These are phyloP conservation scores for Stegastes partitus DNA, from an alignment of 2,113 vertebrate genomes.

Conservation along the genomic window DNA sequence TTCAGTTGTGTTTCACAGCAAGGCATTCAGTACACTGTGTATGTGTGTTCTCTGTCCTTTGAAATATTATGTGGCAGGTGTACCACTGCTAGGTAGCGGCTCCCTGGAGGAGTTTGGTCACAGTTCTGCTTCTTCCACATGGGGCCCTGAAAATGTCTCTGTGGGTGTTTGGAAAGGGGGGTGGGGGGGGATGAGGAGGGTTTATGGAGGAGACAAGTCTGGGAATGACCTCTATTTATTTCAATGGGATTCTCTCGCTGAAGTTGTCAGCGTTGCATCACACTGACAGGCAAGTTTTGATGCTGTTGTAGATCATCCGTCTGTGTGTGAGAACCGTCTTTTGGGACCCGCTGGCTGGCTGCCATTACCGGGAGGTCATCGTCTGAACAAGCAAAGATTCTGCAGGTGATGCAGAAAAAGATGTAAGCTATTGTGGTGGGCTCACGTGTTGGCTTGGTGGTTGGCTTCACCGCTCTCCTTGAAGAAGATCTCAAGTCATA, in stretches of 20 bases:
- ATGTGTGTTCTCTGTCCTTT: slow-evolving; percentile 68
- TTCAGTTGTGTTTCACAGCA: slow-evolving; percentile 29
- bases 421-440: neutral
- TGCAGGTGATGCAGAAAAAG: slow-evolving; percentile 35
- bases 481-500: neutral
- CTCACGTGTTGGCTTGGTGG: neutral
- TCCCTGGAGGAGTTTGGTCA: slow-evolving; percentile 69
- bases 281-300: slow-evolving; percentile 73
- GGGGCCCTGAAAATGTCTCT: slow-evolving; percentile 60
- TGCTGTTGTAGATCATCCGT: slow-evolving; percentile 64
- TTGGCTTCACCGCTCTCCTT: neutral
- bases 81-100: slow-evolving; percentile 56
- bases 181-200: slow-evolving; percentile 33
- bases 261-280: slow-evolving; percentile 61
- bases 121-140: slow-evolving; percentile 59
- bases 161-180: slow-evolving; percentile 44
- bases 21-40: slow-evolving; percentile 31
- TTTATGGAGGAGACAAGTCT: slow-evolving; percentile 36
- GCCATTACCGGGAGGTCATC: slow-evolving; percentile 50
- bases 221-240: slow-evolving; percentile 79
- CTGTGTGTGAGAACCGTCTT: slow-evolving; percentile 25
- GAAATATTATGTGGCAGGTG: slow-evolving; percentile 73
- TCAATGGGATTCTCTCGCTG: slow-evolving; percentile 52
- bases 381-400: slow-evolving; percentile 22
- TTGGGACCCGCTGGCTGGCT: slow-evolving; percentile 38